These are phyloP conservation scores for Lycorma delicatula DNA, from an alignment of 1,140 invertebrate genomes.

Conservation along the genomic window DNA sequence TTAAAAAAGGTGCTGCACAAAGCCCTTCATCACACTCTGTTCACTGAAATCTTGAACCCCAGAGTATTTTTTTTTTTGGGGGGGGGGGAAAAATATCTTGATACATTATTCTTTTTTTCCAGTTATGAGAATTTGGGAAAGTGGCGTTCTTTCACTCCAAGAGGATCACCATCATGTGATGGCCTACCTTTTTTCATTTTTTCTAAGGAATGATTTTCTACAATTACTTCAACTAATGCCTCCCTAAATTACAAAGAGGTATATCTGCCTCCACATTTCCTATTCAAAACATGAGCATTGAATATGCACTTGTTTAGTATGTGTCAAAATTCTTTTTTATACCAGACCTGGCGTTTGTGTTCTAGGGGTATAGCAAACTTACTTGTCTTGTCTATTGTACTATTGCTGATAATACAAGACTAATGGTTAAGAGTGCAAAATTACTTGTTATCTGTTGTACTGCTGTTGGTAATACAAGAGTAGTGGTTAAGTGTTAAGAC, in stretches of 20 bases:
- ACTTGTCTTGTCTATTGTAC: too few species aligned
- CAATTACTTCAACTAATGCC: constrained; percentile 2
- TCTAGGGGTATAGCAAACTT: too few species aligned
- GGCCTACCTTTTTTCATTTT: constrained; percentile 12
- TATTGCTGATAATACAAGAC: too few species aligned
- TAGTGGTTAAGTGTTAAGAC: too few species aligned
- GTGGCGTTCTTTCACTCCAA: neutral
- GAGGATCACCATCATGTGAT: constrained; percentile 6
- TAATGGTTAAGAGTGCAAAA: too few species aligned
- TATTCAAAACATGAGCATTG: constrained; percentile 11
- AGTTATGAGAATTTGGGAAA: neutral
- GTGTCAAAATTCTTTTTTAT: constrained; percentile 14
- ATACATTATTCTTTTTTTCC: constrained; percentile 1
- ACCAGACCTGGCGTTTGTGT: constrained; percentile 13
- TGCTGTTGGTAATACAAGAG: too few species aligned
- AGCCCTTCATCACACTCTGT: constrained; percentile 2
- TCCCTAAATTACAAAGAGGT: constrained; percentile 8
- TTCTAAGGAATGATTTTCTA: neutral
- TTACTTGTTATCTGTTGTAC: too few species aligned
- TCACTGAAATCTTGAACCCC: constrained; percentile 3
- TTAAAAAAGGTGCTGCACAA: constrained; percentile 9
- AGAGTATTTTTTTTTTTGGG: neutral
- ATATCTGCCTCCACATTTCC: neutral
- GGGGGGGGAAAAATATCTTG: neutral
- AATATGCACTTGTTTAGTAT: constrained; percentile 13